Percentiles rank a stretch among this genome's conserved stretches.
phyloP scores from a whole-genome alignment of 2,113 vertebrate species.

The Campylomormyrus numenius region DNA sequence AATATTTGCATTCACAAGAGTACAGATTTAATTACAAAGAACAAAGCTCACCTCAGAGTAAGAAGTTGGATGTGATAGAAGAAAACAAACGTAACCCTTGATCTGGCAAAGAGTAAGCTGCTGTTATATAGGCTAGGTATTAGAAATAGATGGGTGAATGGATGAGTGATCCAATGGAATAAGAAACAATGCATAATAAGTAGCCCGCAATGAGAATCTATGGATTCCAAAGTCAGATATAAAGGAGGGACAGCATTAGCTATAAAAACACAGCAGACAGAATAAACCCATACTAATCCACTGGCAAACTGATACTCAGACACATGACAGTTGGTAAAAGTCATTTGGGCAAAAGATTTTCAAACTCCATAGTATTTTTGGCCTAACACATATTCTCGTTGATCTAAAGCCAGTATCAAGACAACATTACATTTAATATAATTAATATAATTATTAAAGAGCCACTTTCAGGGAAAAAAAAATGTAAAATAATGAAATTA shows the following conservation, averaged over 20 bases:
- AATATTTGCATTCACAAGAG: slow-evolving; percentile 6
- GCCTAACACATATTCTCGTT: neutral
- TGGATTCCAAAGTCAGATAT: neutral
- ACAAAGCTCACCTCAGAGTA: neutral
- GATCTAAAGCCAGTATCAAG: neutral
- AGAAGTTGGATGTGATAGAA: neutral
- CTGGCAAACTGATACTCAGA: neutral
- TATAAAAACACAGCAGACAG: neutral
- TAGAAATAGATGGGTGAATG: neutral
- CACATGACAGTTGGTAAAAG: neutral
- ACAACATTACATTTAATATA: neutral
- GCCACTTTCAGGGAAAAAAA: neutral
- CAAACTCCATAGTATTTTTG: neutral
- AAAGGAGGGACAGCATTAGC: neutral
- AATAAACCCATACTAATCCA: neutral
- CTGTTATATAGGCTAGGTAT: neutral
- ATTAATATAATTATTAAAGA: neutral
- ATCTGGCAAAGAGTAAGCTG: neutral
- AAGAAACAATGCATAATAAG: neutral
- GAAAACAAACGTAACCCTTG: neutral
- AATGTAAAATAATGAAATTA: neutral
- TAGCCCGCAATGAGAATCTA: neutral
- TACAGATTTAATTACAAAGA: slow-evolving; percentile 1
- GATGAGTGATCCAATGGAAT: neutral
- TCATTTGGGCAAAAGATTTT: neutral